A percentile compares a stretch with the other conserved stretches of the same genome.
These are phyloP conservation scores for Notiomystis cincta DNA, from an alignment of 2,113 vertebrate genomes.

Conservation along the genomic window DNA sequence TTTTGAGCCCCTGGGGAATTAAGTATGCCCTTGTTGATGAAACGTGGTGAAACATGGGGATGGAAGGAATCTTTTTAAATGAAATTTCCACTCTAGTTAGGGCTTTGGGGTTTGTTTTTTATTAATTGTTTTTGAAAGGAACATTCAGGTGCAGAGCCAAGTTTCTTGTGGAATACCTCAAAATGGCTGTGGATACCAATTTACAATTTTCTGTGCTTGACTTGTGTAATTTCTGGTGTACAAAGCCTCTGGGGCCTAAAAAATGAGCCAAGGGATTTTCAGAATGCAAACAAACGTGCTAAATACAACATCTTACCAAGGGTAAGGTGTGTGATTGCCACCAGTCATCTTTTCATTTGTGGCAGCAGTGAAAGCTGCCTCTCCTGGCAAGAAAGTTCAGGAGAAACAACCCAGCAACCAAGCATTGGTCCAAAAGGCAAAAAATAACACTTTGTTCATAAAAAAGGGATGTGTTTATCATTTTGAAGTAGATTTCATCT, in stretches of 20 bases:
- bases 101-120: not conserved
- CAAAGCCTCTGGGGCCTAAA: constrained; percentile 10
- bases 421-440: not conserved
- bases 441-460: not conserved
- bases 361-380: not conserved
- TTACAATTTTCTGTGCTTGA: constrained; percentile 4
- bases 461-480: constrained; percentile 1
- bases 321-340: not conserved
- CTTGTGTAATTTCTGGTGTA: constrained; percentile 59
- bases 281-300: not conserved
- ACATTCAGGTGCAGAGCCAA: constrained; percentile 43
- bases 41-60: not conserved
- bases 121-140: not conserved
- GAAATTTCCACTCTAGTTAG: not conserved
- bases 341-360: not conserved
- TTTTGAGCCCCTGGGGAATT: not conserved
- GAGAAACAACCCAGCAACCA: not conserved
- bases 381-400: not conserved
- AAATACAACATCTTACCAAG: not conserved
- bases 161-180: constrained; percentile 51
- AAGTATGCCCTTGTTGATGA: not conserved
- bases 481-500: not conserved
- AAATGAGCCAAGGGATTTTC: not conserved
- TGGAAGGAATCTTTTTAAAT: not conserved
- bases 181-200: not conserved